phyloP scores from a whole-genome alignment of 2,113 vertebrate species.

The Chaetodon trifascialis region DNA sequence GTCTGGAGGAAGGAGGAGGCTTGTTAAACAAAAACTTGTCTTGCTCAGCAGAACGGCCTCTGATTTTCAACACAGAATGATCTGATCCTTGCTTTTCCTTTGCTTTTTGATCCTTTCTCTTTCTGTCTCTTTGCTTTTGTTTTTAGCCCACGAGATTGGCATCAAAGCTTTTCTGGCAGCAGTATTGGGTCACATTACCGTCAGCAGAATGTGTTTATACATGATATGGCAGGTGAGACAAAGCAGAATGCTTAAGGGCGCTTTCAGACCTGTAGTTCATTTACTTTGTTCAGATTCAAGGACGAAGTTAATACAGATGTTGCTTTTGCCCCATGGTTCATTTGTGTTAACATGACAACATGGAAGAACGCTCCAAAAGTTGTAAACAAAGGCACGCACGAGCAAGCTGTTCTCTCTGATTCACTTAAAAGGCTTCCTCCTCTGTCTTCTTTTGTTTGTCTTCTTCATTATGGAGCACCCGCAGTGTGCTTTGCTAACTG shows the following conservation, averaged over 20 bases:
- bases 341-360: too few relatives aligned
- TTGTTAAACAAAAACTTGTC: conserved; percentile 48
- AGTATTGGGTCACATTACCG: neutral
- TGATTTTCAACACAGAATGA: conserved; percentile 7
- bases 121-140: neutral
- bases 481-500: too few relatives aligned
- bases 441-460: too few relatives aligned
- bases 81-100: neutral
- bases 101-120: neutral
- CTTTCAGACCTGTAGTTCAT: too few relatives aligned
- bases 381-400: too few relatives aligned
- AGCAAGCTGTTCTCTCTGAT: too few relatives aligned
- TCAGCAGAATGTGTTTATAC: neutral
- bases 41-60: conserved; percentile 39
- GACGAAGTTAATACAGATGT: too few relatives aligned
- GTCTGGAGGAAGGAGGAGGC: conserved; percentile 32
- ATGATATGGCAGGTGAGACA: neutral
- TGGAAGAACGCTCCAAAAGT: too few relatives aligned
- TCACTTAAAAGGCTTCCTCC: too few relatives aligned
- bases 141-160: neutral
- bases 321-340: too few relatives aligned
- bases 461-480: neutral
- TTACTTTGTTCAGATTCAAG: too few relatives aligned
- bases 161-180: neutral
- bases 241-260: neutral